These are phyloP conservation scores for Spinus olivaceus DNA, from an alignment of 2,797 vertebrate species.

Conservation along the genomic window DNA sequence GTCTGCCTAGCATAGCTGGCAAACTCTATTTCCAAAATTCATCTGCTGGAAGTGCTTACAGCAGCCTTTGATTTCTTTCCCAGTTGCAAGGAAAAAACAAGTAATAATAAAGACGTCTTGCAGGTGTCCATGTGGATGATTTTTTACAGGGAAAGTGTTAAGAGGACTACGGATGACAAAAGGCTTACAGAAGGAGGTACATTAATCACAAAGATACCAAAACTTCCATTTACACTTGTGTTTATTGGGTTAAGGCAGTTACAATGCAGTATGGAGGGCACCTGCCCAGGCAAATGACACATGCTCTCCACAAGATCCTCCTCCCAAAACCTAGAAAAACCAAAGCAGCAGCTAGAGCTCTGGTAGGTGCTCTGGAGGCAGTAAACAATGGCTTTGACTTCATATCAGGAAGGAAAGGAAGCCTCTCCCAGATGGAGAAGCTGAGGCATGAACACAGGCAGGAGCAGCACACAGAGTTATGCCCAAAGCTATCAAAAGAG, in stretches of 20 bases:
- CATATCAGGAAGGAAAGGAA: not conserved
- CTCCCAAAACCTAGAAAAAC: not conserved
- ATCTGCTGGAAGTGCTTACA: not conserved
- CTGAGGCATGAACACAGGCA: not conserved
- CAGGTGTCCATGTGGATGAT: not conserved
- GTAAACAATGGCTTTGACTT: not conserved
- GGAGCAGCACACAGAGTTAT: not conserved
- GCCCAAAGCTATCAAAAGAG: not conserved
- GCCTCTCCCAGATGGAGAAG: not conserved
- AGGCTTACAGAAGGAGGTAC: not conserved
- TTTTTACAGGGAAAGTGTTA: not conserved
- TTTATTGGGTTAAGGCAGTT: constrained; percentile 38
- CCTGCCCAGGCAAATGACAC: not conserved
- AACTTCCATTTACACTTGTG: not conserved
- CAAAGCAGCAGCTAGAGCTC: not conserved
- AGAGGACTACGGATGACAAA: not conserved
- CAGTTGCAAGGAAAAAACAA: not conserved
- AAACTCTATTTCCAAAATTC: not conserved
- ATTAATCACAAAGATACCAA: not conserved
- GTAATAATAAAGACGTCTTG: not conserved
- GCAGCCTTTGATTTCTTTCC: not conserved
- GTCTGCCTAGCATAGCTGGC: not conserved
- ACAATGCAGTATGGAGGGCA: not conserved
- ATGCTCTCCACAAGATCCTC: not conserved
- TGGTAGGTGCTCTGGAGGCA: not conserved